Percentiles rank a stretch among this genome's conserved stretches.
Evolutionary conservation across 2,797 vertebrate species (phyloP).

Genomic region (Miichthys miiuy): DNA sequence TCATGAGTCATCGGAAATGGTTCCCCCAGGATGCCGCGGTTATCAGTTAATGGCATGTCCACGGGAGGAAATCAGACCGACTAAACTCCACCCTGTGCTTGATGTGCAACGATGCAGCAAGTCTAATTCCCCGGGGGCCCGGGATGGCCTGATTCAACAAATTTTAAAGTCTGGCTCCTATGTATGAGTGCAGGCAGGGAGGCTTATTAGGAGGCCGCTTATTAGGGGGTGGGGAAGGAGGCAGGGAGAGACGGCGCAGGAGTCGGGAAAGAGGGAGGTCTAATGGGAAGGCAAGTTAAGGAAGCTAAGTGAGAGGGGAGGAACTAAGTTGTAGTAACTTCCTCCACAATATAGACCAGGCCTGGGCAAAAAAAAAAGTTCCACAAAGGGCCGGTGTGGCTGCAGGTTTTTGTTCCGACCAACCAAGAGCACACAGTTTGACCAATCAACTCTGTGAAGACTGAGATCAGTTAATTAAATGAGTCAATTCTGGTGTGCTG

Average conservation of each 20-base stretch:
- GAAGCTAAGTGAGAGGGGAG: conserved; percentile 9
- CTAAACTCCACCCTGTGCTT: conserved; percentile 70
- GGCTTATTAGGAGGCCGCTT: conserved; percentile 50
- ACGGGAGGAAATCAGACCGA: conserved; percentile 66
- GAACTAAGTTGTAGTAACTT: conserved; percentile 5
- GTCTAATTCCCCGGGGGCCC: conserved; percentile 52
- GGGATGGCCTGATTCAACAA: conserved; percentile 69
- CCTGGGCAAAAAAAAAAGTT: too few relatives aligned
- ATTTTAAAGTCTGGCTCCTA: conserved; percentile 57
- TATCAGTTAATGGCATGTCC: conserved; percentile 80
- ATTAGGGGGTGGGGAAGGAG: conserved; percentile 36
- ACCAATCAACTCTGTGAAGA: too few relatives aligned
- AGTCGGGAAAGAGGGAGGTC: conserved; percentile 9
- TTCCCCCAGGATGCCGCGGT: conserved; percentile 60
- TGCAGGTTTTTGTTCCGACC: too few relatives aligned
- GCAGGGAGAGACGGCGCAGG: conserved; percentile 8
- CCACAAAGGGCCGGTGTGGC: too few relatives aligned
- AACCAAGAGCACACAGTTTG: too few relatives aligned
- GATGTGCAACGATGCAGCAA: conserved; percentile 75
- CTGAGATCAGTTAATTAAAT: too few relatives aligned
- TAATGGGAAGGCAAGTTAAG: conserved; percentile 19
- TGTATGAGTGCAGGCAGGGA: conserved; percentile 43
- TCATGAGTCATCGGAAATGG: conserved; percentile 74
- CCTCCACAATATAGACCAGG: neutral
- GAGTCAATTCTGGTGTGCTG: too few relatives aligned